Percentiles rank a stretch among this genome's conserved stretches.
These are phyloP conservation scores for Electrona antarctica DNA, from an alignment of 2,113 vertebrate species.

Conservation along the genomic window DNA sequence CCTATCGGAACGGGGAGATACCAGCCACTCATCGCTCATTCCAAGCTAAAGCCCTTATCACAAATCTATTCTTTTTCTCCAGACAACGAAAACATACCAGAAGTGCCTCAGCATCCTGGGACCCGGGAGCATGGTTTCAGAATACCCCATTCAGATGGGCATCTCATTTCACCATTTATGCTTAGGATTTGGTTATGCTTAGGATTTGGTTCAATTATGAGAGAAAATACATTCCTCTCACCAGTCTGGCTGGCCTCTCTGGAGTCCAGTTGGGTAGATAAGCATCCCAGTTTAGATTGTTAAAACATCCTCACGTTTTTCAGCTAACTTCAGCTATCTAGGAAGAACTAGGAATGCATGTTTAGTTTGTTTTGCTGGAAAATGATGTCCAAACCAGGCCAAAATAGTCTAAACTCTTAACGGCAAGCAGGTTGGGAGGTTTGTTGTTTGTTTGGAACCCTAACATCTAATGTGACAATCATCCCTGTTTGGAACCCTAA, in stretches of 20 bases:
- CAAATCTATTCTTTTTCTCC: slow-evolving; percentile 67
- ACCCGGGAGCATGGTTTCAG: slow-evolving; percentile 58
- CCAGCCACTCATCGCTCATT: slow-evolving; percentile 53
- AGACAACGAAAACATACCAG: slow-evolving; percentile 75
- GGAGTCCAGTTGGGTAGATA: slow-evolving; percentile 62
- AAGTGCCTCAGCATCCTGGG: slow-evolving; percentile 61
- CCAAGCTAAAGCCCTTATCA: slow-evolving; percentile 64
- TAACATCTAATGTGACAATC: too few relatives aligned
- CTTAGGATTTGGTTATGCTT: slow-evolving; percentile 73
- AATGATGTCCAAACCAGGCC: slow-evolving; percentile 24
- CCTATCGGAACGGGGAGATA: slow-evolving; percentile 37
- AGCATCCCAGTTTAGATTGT: slow-evolving; percentile 46
- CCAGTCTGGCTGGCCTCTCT: slow-evolving; percentile 58
- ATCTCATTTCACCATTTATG: slow-evolving; percentile 67
- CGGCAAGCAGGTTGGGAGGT: neutral
- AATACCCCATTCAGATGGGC: slow-evolving; percentile 68
- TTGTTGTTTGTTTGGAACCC: too few relatives aligned
- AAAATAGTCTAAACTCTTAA: slow-evolving; percentile 46
- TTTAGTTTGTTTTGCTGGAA: slow-evolving; percentile 55
- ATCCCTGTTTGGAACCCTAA: too few relatives aligned
- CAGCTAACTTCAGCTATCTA: slow-evolving; percentile 41
- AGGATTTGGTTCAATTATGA: slow-evolving; percentile 76
- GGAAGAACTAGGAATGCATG: slow-evolving; percentile 43
- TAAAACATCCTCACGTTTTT: slow-evolving; percentile 65
- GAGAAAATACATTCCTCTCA: slow-evolving; percentile 75